Evolutionary conservation across 2,888 invertebrate species (phyloP).

Genomic region (Slavum lentiscoides): DNA sequence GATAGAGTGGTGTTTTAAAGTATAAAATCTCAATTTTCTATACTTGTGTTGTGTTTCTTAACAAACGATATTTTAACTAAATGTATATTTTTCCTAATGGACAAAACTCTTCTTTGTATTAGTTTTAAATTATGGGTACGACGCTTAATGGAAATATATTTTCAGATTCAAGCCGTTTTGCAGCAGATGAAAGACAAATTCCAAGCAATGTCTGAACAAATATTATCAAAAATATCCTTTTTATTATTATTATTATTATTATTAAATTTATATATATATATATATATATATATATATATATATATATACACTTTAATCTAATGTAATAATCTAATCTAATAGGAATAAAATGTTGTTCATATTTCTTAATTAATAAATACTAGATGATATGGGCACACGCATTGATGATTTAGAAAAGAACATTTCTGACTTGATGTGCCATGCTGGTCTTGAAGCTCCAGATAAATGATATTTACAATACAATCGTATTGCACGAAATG

Average conservation of each 20-base stretch:
- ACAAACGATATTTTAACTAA: too few species aligned
- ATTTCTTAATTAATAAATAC: constrained; percentile 62
- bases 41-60: too few species aligned
- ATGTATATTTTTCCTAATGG: too few species aligned
- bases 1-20: too few species aligned
- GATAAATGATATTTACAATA: constrained; percentile 62
- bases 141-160: constrained; percentile 42
- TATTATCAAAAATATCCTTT: constrained; percentile 80
- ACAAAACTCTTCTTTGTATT: too few species aligned
- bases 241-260: too few species aligned
- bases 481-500: constrained; percentile 36
- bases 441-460: constrained; percentile 85
- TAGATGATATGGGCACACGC: constrained; percentile 97
- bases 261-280: too few species aligned
- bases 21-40: too few species aligned
- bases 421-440: constrained; percentile 96
- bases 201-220: constrained; percentile 98
- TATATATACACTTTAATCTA: too few species aligned
- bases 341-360: too few species aligned
- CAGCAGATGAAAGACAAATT: constrained; percentile 99
- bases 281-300: too few species aligned
- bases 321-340: not conserved
- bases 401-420: constrained; percentile 98
- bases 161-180: constrained; percentile 89
- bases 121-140: too few species aligned